Percentiles rank a stretch among this genome's conserved stretches.
Conservation (phyloP, 2,888 invertebrate species). For the Pristionchus mayeri region DNA sequence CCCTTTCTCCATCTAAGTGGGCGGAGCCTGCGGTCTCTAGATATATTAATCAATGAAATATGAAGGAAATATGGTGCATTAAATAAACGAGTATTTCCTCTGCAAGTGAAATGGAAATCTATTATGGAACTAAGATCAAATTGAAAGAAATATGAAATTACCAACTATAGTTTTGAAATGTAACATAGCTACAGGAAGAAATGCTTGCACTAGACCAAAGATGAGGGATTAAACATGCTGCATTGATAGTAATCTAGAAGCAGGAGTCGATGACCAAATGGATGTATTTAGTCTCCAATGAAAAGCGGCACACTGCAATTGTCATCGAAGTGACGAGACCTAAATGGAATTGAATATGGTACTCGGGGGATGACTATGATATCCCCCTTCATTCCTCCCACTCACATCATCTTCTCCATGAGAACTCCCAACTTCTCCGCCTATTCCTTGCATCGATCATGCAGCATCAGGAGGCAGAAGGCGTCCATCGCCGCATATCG, state of each 20-base stretch:
- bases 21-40: no score
- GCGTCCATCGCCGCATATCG: conserved; percentile 73
- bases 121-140: background rate
- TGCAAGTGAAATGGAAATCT: background rate
- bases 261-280: no score
- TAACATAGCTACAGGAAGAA: background rate
- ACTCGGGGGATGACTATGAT: no score
- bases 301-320: conserved; percentile 18
- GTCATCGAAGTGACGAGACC: conserved; percentile 25
- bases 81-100: background rate
- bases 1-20: no score
- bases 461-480: conserved; percentile 60
- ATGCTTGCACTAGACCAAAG: background rate
- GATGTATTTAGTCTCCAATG: conserved; percentile 26
- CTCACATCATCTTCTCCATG: conserved; percentile 50
- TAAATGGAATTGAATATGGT: background rate
- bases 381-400: background rate
- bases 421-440: conserved; percentile 51
- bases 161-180: background rate
- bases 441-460: conserved; percentile 53
- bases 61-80: background rate
- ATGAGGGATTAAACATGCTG: background rate
- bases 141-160: background rate
- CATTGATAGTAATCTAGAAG: background rate
- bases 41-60: background rate